Conservation (phyloP, 2,113 vertebrate genomes). For the Phylloscopus whistleri region DNA sequence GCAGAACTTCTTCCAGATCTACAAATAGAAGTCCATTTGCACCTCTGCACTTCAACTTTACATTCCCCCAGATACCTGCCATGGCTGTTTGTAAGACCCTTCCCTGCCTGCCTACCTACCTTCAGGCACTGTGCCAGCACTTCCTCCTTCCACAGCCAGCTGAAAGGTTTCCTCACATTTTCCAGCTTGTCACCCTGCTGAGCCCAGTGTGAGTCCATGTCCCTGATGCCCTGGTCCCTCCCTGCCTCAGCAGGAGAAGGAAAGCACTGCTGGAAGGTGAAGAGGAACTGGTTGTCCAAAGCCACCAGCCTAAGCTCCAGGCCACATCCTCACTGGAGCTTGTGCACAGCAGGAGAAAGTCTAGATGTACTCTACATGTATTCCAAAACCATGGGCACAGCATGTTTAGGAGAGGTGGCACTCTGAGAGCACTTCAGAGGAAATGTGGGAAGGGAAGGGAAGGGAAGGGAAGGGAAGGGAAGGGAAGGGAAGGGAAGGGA, state of each 20-base stretch:
- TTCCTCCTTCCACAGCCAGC: not conserved
- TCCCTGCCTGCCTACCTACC: not conserved
- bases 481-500: too few relatives aligned
- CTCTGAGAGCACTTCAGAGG: not conserved
- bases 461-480: too few relatives aligned
- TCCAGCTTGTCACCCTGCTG: not conserved
- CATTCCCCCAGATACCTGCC: not conserved
- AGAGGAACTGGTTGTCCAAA: not conserved
- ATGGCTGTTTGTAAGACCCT: not conserved
- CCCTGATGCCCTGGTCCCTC: not conserved
- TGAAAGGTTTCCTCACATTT: not conserved
- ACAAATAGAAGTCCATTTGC: not conserved
- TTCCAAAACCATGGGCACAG: not conserved
- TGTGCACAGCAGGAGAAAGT: not conserved
- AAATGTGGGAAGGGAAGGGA: not conserved
- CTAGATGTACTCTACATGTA: too few relatives aligned
- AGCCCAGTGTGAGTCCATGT: not conserved
- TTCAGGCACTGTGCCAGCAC: not conserved
- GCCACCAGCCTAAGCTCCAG: not conserved
- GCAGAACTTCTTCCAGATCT: not conserved
- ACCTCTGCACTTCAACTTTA: not conserved
- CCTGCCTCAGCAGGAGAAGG: not conserved
- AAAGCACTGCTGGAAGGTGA: not conserved
- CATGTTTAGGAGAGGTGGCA: not conserved
- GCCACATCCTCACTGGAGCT: not conserved